Percentiles rank a stretch among this genome's conserved stretches.
Conservation (phyloP, 2,113 vertebrate genomes). For the Protobothrops mucrosquamatus region DNA sequence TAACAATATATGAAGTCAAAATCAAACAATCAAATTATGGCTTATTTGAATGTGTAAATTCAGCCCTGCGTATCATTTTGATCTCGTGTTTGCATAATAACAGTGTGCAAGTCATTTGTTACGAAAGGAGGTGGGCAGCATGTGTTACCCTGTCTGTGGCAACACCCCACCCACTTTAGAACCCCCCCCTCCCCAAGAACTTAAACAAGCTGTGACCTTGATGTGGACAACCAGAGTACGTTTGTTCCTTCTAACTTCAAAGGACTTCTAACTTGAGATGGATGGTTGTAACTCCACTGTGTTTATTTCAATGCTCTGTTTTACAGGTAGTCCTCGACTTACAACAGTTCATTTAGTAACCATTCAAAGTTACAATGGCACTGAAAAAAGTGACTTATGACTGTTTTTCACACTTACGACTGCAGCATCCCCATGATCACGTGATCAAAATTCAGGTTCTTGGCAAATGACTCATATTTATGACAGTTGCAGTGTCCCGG, state of each 20-base stretch:
- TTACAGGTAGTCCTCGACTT: neutral
- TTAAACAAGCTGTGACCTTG: neutral
- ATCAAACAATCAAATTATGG: neutral
- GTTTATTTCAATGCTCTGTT: neutral
- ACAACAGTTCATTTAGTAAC: neutral
- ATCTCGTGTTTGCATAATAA: neutral
- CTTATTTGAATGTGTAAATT: neutral
- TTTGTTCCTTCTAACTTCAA: neutral
- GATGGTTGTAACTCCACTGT: neutral
- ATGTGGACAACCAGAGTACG: neutral
- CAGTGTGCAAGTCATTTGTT: neutral
- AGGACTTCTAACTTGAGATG: neutral
- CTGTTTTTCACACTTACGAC: neutral
- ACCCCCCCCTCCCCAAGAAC: neutral
- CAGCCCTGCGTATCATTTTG: neutral
- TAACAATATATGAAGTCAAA: neutral
- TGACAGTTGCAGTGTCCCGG: neutral
- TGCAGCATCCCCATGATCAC: neutral
- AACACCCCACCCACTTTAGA: neutral
- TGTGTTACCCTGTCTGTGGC: neutral
- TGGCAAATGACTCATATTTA: neutral
- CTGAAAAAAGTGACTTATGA: neutral
- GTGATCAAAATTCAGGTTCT: neutral
- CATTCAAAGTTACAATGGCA: neutral
- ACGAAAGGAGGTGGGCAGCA: neutral